Evolutionary conservation across 1,140 invertebrate species (phyloP).

Genomic region (Laupala kohalensis): DNA sequence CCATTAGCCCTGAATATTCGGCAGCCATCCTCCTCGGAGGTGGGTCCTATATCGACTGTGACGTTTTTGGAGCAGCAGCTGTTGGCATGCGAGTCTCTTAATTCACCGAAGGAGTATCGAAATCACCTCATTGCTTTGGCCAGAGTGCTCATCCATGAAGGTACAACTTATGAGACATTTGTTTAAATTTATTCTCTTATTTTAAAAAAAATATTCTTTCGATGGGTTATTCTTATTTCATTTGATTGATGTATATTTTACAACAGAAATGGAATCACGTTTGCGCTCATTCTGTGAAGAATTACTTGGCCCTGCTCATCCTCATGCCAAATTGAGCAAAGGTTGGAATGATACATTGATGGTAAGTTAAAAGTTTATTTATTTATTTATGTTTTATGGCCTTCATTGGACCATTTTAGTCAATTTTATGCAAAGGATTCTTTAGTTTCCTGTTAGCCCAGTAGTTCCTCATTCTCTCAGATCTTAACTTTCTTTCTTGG

Average conservation of each 20-base stretch:
- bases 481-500: too few relatives aligned
- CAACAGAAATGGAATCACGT: slow-evolving; percentile 49
- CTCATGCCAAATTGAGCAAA: slow-evolving; percentile 27
- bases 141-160: slow-evolving; percentile 61
- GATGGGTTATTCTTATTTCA: too few relatives aligned
- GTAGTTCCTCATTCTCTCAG: too few relatives aligned
- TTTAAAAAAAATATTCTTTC: slow-evolving; percentile 15
- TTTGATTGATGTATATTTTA: too few relatives aligned
- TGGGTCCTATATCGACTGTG: slow-evolving; percentile 34
- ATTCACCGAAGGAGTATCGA: slow-evolving; percentile 57
- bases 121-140: slow-evolving; percentile 65
- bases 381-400: too few relatives aligned
- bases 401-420: too few relatives aligned
- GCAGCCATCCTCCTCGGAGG: neutral
- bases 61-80: slow-evolving; percentile 69
- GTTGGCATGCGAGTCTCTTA: slow-evolving; percentile 47
- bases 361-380: slow-evolving; percentile 18
- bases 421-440: too few relatives aligned
- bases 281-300: slow-evolving; percentile 56
- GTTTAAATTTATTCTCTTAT: slow-evolving; percentile 14
- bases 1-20: neutral
- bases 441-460: too few relatives aligned
- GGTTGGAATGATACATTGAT: slow-evolving; percentile 29
- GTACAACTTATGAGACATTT: slow-evolving; percentile 28
- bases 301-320: slow-evolving; percentile 56